Evolutionary conservation across 2,888 invertebrate genomes (phyloP), one percentile per base, ranked within the genome.

Genomic region (Amaurobius ferox): DNA sequence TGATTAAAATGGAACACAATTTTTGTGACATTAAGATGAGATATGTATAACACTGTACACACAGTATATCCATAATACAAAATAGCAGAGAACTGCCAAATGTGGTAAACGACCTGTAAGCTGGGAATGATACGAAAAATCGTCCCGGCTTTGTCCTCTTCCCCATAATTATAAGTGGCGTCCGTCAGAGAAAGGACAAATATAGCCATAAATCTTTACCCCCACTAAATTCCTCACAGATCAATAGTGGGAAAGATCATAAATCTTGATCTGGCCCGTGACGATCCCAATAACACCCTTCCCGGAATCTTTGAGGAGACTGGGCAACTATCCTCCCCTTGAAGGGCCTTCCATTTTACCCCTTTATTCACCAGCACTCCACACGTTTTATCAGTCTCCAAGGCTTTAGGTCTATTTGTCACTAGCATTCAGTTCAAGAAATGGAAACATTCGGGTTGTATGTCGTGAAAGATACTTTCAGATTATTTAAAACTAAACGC

Each of bases 191-290:
- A 73, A 61, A 74, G 79, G 79, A 86, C 79, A 79, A 86, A 86
- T 79, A 86, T 79, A 79, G 70, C 66, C 86, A 86, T 86, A 86
- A 79, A 86, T 86, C 86, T 86, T 78, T 86, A 73, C 76, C 76
- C 83, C 86, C 76, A 68, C 79, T 73, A 79, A 86, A 86, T 86
- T 86, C 79, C 79, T 61, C n/a, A 74, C 68, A 70, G 86, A 79
- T 86, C 86, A 79, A 86, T 86, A 86, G 70, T 19, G 66, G 64
- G 71, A 70, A 78, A 64, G 71, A 76, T 64, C 86, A 86, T 86
- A 79, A 86, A 86, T 86, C 86, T 67, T 86, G n/a, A 13, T 30
- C 35, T 30, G 40, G 72, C 32, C 30, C 77, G 83, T 85, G 83
- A 77, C 72, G 83, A 85, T 85, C 77, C 83, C 83, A 72, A 71